Conservation (phyloP, 2,888 invertebrate genomes). For the Dendrolimus pini region DNA sequence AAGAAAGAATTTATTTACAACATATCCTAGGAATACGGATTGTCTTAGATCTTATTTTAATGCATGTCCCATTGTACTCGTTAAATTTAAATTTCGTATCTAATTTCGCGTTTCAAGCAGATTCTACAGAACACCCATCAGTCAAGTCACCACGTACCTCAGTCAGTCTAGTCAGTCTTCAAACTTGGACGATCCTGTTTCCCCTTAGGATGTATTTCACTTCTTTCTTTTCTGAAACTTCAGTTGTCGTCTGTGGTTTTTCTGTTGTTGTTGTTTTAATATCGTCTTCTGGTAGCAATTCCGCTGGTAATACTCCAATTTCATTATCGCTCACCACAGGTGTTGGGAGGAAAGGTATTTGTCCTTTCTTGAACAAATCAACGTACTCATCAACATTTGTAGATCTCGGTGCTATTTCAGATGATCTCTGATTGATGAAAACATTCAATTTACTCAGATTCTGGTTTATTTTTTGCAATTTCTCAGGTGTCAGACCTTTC, state of each 20-base stretch:
- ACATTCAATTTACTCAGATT: slow-evolving; percentile 53
- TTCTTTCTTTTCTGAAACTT: slow-evolving; percentile 54
- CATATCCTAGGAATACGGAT: no score
- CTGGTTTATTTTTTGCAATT: slow-evolving; percentile 57
- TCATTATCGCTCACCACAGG: slow-evolving; percentile 60
- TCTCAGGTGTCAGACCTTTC: slow-evolving; percentile 47
- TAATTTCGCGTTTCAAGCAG: neutral
- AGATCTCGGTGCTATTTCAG: slow-evolving; percentile 45
- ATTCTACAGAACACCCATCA: slow-evolving; percentile 21
- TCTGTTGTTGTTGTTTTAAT: slow-evolving; percentile 31
- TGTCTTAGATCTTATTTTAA: no score
- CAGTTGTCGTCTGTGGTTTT: slow-evolving; percentile 34
- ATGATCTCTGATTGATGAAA: slow-evolving; percentile 50
- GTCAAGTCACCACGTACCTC: slow-evolving; percentile 41
- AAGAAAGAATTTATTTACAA: no score
- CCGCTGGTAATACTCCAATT: slow-evolving; percentile 60
- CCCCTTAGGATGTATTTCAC: slow-evolving; percentile 64
- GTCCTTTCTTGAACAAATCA: slow-evolving; percentile 44
- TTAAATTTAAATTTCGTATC: neutral
- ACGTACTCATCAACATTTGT: slow-evolving; percentile 38
- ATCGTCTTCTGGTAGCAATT: slow-evolving; percentile 40
- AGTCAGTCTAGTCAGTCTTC: slow-evolving; percentile 55
- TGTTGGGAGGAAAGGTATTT: slow-evolving; percentile 46
- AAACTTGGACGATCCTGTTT: slow-evolving; percentile 68
- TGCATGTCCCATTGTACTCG: no score